phyloP scores from a whole-genome alignment of 2,113 vertebrate genomes.

The Tamias sibiricus region DNA sequence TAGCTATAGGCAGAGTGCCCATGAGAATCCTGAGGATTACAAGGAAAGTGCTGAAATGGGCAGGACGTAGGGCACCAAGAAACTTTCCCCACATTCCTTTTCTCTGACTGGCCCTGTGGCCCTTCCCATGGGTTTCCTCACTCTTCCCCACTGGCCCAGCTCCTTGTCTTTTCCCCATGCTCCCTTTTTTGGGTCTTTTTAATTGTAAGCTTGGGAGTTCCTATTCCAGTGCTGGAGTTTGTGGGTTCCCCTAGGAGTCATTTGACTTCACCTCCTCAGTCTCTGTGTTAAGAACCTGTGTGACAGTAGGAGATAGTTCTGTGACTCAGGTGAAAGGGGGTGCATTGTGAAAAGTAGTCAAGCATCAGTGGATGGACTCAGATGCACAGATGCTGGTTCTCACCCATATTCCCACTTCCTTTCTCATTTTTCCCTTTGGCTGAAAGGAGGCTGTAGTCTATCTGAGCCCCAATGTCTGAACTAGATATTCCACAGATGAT shows the following conservation, averaged over 20 bases:
- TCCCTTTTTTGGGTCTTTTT: neutral
- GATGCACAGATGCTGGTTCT: neutral
- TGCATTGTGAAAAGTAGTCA: neutral
- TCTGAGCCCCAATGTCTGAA: neutral
- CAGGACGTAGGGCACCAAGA: neutral
- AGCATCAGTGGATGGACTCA: too few species aligned
- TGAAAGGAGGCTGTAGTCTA: neutral
- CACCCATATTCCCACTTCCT: neutral
- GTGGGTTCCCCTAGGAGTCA: neutral
- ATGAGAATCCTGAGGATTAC: neutral
- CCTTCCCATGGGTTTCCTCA: neutral
- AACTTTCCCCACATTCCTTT: neutral
- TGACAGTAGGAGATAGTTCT: neutral
- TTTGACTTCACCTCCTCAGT: neutral
- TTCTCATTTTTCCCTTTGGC: neutral
- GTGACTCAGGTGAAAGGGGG: neutral
- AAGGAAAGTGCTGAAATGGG: neutral
- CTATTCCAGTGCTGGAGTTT: neutral
- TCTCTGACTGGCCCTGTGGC: neutral
- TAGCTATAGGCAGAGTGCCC: neutral
- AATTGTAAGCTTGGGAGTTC: slow-evolving; percentile 68
- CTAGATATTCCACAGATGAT: neutral
- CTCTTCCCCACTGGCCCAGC: neutral
- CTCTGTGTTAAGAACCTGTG: neutral
- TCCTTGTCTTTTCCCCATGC: neutral